These are phyloP conservation scores for Sporophila hypoxantha DNA, from an alignment of 2,113 vertebrate genomes.

Conservation along the genomic window DNA sequence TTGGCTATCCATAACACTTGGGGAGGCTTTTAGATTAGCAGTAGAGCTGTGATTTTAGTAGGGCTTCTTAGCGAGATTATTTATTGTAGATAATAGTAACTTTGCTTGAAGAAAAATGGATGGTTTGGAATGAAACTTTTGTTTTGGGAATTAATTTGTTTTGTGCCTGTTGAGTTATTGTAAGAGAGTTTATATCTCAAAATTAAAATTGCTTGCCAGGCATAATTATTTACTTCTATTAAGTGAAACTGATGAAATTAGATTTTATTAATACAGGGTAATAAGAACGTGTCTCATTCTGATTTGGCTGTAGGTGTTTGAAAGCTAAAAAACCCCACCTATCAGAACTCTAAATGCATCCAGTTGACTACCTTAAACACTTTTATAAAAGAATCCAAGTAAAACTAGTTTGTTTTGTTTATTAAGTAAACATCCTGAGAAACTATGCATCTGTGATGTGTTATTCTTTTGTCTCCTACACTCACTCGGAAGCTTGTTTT, in stretches of 20 bases:
- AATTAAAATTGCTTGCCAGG: neutral
- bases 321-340: neutral
- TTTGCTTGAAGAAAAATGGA: neutral
- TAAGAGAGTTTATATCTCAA: neutral
- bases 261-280: neutral
- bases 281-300: neutral
- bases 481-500: neutral
- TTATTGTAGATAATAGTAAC: neutral
- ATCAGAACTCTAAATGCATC: neutral
- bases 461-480: neutral
- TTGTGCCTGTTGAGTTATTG: neutral
- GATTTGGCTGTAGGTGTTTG: neutral
- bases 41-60: neutral
- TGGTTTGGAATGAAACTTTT: neutral
- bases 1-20: neutral
- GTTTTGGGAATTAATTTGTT: neutral
- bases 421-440: slow-evolving; percentile 9
- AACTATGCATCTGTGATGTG: neutral
- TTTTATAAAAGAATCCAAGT: neutral
- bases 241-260: neutral
- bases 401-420: slow-evolving; percentile 19
- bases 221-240: neutral
- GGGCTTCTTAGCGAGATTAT: neutral
- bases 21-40: neutral
- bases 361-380: neutral